These are phyloP conservation scores for Spodoptera litura DNA, from an alignment of 1,140 invertebrate genomes.

Conservation along the genomic window DNA sequence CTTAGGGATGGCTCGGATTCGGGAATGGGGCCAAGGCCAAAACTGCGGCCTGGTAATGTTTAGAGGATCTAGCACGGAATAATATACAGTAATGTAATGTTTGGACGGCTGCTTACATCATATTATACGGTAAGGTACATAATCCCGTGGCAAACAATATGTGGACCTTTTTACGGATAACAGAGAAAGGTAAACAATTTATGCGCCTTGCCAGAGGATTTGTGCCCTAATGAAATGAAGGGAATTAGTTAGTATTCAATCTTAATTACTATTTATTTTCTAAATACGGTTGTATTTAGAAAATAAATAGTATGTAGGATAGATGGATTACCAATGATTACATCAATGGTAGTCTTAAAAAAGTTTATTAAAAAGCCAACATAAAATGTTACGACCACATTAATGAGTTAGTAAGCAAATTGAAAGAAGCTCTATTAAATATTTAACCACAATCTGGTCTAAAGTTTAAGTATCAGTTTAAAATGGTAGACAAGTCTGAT, in stretches of 20 bases:
- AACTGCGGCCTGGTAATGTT: slow-evolving; percentile 15
- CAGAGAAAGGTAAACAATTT: slow-evolving; percentile 1
- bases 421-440: neutral
- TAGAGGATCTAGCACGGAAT: slow-evolving; percentile 28
- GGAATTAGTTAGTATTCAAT: neutral
- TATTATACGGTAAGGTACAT: slow-evolving; percentile 14
- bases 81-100: slow-evolving; percentile 28
- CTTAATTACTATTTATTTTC: neutral
- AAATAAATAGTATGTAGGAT: no score
- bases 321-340: neutral
- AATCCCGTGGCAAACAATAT: slow-evolving; percentile 14
- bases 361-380: neutral
- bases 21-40: slow-evolving; percentile 44
- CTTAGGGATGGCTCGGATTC: slow-evolving; percentile 27
- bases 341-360: neutral
- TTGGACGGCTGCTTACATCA: slow-evolving; percentile 25
- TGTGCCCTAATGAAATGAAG: neutral
- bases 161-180: slow-evolving; percentile 13
- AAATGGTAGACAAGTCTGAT: neutral
- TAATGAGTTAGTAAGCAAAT: no score
- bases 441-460: neutral
- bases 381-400: neutral
- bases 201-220: neutral
- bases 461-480: neutral
- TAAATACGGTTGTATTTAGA: no score